Base-by-base conservation (phyloP, 1,140 invertebrate genomes). In the Drosophila orosa region DNA sequence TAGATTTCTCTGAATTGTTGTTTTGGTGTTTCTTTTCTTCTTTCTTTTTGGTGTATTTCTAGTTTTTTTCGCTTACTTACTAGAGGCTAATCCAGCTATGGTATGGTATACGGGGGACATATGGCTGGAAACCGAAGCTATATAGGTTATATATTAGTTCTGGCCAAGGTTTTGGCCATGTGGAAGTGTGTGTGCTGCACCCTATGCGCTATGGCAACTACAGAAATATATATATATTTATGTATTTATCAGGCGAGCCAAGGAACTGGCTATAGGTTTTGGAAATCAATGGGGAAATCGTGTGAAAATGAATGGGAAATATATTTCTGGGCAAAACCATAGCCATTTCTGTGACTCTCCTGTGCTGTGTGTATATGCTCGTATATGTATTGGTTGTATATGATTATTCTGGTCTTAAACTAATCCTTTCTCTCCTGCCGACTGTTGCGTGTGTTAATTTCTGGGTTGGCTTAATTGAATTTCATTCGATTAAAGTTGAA, bases 111-210 rank as follows among this genome's bases (percentile, higher is more conserved):
- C 48, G 63, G 47, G 39, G 29, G 50, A 9, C 37, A 57, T 44
- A 22, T 57, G 47, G 48, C 52, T 66, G 60, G 83, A 86, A 87
- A 87, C 84, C 83, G 72, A 87, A 86, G 79, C 67, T 71, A 63
- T 54, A 35, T 54, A 54, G 31, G 31, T 44, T 62, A 77, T 65
- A 44, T 71, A 25, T 71, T 69, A 44, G 65, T 71, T 57, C 67
- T 45, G 42, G 68, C 66, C 66, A 71, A 54, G 52, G 35, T 58
- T 71, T 71, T 71, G 67, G 67, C 65, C 65, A 65, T 66, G 60
- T 68, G 65, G 65, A 68, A 66, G 65, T 68, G 61, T 60, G 27
- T 68, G 25, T 68, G 65, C 66, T 39, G 66, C 65, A 71, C 65
- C 65, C 61, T 75, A 75, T 75, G 72, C 72, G 73, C 74, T 77